Conservation (phyloP, 2,797 vertebrate species). For the Onychomys leucogaster region DNA sequence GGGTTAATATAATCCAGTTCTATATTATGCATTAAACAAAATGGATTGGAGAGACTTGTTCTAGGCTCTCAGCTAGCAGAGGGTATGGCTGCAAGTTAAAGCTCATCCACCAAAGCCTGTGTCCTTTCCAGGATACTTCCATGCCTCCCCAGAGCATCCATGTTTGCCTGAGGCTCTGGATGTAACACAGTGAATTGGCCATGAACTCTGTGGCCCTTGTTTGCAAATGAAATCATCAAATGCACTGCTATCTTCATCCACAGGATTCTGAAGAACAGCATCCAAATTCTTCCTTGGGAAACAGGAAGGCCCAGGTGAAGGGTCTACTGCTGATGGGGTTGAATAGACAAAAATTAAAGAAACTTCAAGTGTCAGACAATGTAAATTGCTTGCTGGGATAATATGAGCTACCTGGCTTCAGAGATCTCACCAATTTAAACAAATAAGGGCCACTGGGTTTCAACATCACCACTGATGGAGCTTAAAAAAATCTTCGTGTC, state of each 20-base stretch:
- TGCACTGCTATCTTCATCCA: neutral
- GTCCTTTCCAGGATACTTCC: neutral
- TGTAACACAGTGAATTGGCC: neutral
- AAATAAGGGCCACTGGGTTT: constrained; percentile 35
- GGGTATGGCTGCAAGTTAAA: neutral
- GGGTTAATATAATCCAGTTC: neutral
- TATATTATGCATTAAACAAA: constrained; percentile 9
- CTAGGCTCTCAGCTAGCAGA: neutral
- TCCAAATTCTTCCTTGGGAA: constrained; percentile 15
- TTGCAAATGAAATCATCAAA: constrained; percentile 42
- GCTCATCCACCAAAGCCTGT: neutral
- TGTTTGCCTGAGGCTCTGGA: neutral
- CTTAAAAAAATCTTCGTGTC: constrained; percentile 41
- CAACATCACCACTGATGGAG: constrained; percentile 14
- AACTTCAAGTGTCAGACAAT: neutral
- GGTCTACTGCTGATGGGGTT: neutral
- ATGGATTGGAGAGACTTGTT: neutral
- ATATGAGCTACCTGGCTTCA: neutral
- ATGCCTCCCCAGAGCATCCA: neutral
- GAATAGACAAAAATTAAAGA: neutral
- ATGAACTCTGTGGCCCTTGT: neutral
- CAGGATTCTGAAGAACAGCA: neutral
- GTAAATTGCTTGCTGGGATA: constrained; percentile 2
- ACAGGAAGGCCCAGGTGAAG: neutral
- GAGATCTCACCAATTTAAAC: neutral